A percentile compares a stretch with the other conserved stretches of the same genome.
Conservation (phyloP, 2,113 vertebrate species). For the Pandion haliaetus region DNA sequence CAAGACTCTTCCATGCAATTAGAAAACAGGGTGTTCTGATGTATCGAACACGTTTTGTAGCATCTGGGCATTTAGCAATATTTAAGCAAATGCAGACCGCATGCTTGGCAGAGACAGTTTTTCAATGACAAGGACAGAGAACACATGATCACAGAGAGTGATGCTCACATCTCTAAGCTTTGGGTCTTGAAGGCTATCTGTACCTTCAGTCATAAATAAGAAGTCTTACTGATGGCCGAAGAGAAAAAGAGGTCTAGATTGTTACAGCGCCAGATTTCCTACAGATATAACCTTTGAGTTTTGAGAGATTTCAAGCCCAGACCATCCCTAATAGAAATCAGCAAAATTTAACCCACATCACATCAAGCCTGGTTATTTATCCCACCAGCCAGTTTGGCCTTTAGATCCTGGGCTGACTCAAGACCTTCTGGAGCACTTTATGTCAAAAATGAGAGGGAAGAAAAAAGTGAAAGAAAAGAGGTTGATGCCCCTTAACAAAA, state of each 20-base stretch:
- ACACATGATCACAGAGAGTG: neutral
- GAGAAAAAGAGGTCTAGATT: neutral
- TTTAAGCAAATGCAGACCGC: neutral
- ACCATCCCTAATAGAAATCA: neutral
- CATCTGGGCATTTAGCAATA: neutral
- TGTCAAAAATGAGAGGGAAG: neutral
- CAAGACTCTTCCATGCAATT: neutral
- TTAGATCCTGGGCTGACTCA: slow-evolving; percentile 3
- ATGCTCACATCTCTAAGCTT: neutral
- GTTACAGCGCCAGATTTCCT: neutral
- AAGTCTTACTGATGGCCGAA: neutral
- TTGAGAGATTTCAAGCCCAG: neutral
- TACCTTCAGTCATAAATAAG: neutral
- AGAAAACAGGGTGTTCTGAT: neutral
- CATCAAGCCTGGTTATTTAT: neutral
- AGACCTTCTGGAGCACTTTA: slow-evolving; percentile 20
- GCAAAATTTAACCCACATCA: neutral
- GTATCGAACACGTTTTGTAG: neutral
- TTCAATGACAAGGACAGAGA: neutral
- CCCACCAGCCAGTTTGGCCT: neutral
- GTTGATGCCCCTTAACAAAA: neutral
- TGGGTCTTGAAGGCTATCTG: neutral
- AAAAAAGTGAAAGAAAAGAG: neutral
- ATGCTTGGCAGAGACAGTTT: neutral
- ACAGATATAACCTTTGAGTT: neutral